These are phyloP conservation scores for Lateolabrax maculatus DNA, from an alignment of 2,797 vertebrate species.

Conservation along the genomic window DNA sequence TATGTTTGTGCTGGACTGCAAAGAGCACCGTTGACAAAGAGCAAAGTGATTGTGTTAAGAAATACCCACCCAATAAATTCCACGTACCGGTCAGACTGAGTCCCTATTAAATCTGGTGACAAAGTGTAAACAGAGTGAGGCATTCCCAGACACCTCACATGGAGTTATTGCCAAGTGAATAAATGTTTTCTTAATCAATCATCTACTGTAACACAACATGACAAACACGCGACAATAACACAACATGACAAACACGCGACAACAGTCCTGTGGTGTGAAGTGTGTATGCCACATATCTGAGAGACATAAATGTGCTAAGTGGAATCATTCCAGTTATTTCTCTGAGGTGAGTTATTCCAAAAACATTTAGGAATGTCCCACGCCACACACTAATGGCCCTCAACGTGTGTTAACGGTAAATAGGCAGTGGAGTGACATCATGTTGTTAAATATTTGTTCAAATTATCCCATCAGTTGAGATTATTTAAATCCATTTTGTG, in stretches of 20 bases:
- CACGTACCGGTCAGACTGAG: constrained; percentile 29
- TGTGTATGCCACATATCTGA: constrained; percentile 29
- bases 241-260: constrained; percentile 49
- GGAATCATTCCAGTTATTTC: constrained; percentile 50
- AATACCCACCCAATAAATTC: constrained; percentile 28
- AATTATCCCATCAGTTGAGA: constrained; percentile 21
- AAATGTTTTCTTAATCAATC: constrained; percentile 69
- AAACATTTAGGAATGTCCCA: constrained; percentile 47
- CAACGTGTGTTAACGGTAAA: not conserved
- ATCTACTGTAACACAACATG: constrained; percentile 50
- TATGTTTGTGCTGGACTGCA: constrained; percentile 15
- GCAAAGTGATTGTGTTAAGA: constrained; percentile 20
- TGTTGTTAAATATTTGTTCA: constrained; percentile 50
- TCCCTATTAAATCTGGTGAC: constrained; percentile 42
- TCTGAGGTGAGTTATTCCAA: constrained; percentile 59
- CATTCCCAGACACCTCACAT: constrained; percentile 53
- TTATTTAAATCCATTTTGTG: not conserved
- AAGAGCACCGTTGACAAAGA: not conserved
- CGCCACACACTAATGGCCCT: constrained; percentile 11
- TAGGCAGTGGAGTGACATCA: constrained; percentile 35
- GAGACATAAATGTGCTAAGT: constrained; percentile 35
- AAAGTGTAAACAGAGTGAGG: constrained; percentile 64
- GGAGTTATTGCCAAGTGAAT: constrained; percentile 52
- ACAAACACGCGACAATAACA: constrained; percentile 50
- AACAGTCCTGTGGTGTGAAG: constrained; percentile 34